A percentile compares a stretch with the other conserved stretches of the same genome.
phyloP scores from a whole-genome alignment of 1,140 invertebrate species.

The Calosoma granatense region DNA sequence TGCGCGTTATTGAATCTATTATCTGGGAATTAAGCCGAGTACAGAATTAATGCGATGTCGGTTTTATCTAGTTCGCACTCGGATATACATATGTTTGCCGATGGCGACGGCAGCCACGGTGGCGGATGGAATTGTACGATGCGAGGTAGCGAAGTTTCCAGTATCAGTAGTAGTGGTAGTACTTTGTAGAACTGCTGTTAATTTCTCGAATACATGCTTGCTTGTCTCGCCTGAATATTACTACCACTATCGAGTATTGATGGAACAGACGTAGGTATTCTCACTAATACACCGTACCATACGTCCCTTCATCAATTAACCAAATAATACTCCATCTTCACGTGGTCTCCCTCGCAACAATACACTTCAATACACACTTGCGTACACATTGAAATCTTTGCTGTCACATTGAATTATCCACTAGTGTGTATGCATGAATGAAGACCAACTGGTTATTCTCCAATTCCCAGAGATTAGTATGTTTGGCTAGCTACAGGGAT shows the following conservation, averaged over 20 bases:
- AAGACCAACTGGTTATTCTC: too few relatives aligned
- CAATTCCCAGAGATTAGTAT: too few relatives aligned
- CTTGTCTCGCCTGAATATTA: not conserved
- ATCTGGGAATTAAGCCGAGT: slow-evolving; percentile 2
- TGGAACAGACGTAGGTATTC: not conserved
- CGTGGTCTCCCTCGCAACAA: not conserved
- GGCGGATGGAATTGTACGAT: not conserved
- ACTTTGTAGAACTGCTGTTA: too few relatives aligned
- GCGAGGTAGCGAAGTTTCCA: not conserved
- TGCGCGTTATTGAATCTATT: slow-evolving; percentile 3
- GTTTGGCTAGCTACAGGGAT: too few relatives aligned
- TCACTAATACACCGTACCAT: not conserved
- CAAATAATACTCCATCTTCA: not conserved
- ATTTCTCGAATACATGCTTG: not conserved
- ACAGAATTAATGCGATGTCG: slow-evolving; percentile 2
- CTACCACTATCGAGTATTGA: not conserved
- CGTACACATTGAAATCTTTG: not conserved
- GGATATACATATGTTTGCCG: slow-evolving; percentile 1
- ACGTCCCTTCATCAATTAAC: not conserved
- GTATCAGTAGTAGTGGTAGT: not conserved
- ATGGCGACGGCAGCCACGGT: not conserved
- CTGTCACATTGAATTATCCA: too few relatives aligned
- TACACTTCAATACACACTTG: too few relatives aligned
- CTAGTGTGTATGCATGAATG: too few relatives aligned
- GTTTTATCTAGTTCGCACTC: slow-evolving; percentile 8